phyloP scores from a whole-genome alignment of 2,113 vertebrate genomes.

The Tachysurus fulvidraco region DNA sequence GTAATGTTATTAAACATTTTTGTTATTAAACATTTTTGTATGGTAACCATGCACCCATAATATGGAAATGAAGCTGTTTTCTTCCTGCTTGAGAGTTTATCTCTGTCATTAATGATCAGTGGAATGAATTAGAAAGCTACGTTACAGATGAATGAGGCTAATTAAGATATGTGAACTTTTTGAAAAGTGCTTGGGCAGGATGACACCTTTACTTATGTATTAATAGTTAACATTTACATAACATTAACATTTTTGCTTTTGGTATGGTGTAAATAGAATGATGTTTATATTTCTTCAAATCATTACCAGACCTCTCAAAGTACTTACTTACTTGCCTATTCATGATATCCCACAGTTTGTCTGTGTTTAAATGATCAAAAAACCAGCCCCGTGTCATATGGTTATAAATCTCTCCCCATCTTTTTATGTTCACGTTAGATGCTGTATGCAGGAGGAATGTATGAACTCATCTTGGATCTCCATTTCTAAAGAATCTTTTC shows the following conservation, averaged over 20 bases:
- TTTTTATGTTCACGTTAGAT: constrained; percentile 56
- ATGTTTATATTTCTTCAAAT: not conserved
- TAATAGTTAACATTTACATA: too few relatives aligned
- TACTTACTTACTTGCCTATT: not conserved
- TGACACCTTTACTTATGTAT: not conserved
- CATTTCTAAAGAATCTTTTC: constrained; percentile 56
- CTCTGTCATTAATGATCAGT: not conserved
- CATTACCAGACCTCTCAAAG: not conserved
- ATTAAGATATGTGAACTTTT: not conserved
- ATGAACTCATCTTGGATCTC: constrained; percentile 62
- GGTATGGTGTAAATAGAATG: not conserved
- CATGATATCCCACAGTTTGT: not conserved
- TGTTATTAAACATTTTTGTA: too few relatives aligned
- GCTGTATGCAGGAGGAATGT: constrained; percentile 66
- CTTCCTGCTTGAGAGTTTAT: not conserved
- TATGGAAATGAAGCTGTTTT: not conserved
- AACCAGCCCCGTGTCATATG: not conserved
- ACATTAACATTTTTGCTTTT: not conserved
- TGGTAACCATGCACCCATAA: not conserved
- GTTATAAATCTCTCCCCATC: not conserved
- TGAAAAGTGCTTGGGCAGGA: not conserved
- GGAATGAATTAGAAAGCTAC: not conserved
- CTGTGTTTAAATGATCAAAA: not conserved
- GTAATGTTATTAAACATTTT: not conserved
- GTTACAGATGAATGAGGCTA: not conserved